Evolutionary conservation across 2,888 invertebrate genomes (phyloP), one percentile per base, ranked within the genome.

Genomic region (Adela reaumurella): DNA sequence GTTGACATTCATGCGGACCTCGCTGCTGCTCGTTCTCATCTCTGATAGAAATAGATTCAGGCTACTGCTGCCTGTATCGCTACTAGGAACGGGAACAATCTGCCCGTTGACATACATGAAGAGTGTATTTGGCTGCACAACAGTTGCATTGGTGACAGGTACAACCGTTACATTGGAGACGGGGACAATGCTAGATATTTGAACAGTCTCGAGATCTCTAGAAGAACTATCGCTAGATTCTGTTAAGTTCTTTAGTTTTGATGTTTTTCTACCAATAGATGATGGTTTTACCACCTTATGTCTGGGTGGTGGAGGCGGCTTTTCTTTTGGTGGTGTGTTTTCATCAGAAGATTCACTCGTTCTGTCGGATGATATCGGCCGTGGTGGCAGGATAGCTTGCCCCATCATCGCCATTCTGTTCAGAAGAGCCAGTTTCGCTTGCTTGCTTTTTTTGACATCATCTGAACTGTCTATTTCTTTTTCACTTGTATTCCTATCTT

Each of bases 391-490:
- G 24, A 77, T 70, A 51, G 77, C 72, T 28, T 74, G 74, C 3
- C 77, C 76, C 69, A 77, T 69, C 51, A 55, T 68, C 44, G 77
- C 73, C 71, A 77, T 77, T 59, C 77, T 63, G 56, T 63, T 70
- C 46, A 77, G 54, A 53, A 76, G 67, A 2, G 72, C 68, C 50
- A 63, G 61, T 58, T 72, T 77, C n/a, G 67, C 71, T 63, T 62
- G 68, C 55, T 52, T 67, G 46, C 67, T 68, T 43, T 56, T 45
- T 47, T 17, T 53, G 16, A 8, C 4, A 24, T 24, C 24, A 4
- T 24, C 24, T 8, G 5, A 24, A 24, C 24, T 24, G 5, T 6
- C 24, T 8, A 6, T 8, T 8, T 24, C 24, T 24, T 24, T 24
- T 24, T 24, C 24, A 24, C 24, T 24, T 8, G 4, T 24, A 8